Evolutionary conservation across 2,888 invertebrate genomes (phyloP), one percentile per base, ranked within the genome.

Genomic region (Apamea sordens): DNA sequence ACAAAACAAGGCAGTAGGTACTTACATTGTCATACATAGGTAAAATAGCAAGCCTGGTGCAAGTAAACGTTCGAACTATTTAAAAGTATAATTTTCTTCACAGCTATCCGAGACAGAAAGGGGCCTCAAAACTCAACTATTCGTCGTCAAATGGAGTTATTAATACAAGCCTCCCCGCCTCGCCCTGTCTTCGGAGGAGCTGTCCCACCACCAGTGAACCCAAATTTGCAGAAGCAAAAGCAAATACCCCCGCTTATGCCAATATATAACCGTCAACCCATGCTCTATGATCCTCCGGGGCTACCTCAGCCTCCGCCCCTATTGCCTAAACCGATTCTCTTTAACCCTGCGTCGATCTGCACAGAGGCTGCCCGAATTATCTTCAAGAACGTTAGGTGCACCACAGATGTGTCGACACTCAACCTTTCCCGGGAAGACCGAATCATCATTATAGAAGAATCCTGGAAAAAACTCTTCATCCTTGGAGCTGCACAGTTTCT

Each of bases 101-200:
- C 97, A 99, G 99, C 99, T 80, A 99, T 99, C 4, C 99, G 99
- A 95, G 99, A 99, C 93, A 99, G 99, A 95, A 97, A 99, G 84
- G 99, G 99, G 0, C 99, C 99, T 1, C 97, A 99, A 70, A 99
- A 99, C 94, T 99, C 99, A 0, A 99, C 99, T 0, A 97, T 99
- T 53, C 98, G 99, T 10, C 98, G 99, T 24, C 99, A 99, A 96
- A 98, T 99, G 98, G 98, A 98, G 5, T 95, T 98, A 87, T 98
- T 98, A 91, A 97, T 98, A 90, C 98, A 98, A 92, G 98, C 98
- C 75, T 97, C 97, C 2, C 91, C 93, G 32, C 93, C 95, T 5
- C 92, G 95, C 28, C 86, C 97, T 8, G 97, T 98, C 89, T 94
- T 98, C 74, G 59, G 95, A 5, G 89, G 97, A 76, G 92, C 97